Evolutionary conservation across 2,797 vertebrate genomes (phyloP).

Genomic region (Sebastes minor): DNA sequence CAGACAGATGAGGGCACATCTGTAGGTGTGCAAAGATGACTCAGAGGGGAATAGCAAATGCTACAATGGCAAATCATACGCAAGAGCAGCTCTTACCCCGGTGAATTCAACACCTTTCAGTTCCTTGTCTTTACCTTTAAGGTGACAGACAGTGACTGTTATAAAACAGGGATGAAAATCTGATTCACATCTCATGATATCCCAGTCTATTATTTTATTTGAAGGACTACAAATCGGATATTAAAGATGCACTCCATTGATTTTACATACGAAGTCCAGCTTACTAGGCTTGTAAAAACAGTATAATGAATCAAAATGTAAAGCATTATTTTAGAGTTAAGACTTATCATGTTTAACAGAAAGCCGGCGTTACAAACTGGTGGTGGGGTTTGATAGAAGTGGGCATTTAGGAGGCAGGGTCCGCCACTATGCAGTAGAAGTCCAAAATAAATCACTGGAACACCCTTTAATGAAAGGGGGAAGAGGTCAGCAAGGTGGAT

Average conservation of each 20-base stretch:
- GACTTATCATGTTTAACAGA: background rate
- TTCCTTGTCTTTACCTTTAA: background rate
- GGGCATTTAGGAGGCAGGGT: background rate
- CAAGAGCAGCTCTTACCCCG: background rate
- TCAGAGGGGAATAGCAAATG: constrained; percentile 35
- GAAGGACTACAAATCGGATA: background rate
- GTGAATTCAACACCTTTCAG: background rate
- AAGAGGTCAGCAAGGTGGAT: background rate
- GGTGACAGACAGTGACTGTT: background rate
- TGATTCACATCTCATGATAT: background rate
- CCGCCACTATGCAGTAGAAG: background rate
- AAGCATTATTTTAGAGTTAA: background rate
- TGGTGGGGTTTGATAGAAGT: background rate
- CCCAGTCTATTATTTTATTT: background rate
- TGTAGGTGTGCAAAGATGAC: constrained; percentile 35
- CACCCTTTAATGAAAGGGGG: background rate
- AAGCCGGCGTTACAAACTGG: background rate
- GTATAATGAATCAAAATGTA: background rate
- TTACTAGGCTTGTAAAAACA: background rate
- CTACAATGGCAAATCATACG: background rate
- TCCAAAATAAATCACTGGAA: background rate
- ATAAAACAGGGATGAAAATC: background rate
- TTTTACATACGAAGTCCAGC: background rate
- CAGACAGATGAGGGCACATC: constrained; percentile 27
- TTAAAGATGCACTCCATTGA: background rate